Percentiles rank a stretch among this genome's conserved stretches.
Conservation (phyloP, 2,797 vertebrate species). For the Cheirogaleus major region DNA sequence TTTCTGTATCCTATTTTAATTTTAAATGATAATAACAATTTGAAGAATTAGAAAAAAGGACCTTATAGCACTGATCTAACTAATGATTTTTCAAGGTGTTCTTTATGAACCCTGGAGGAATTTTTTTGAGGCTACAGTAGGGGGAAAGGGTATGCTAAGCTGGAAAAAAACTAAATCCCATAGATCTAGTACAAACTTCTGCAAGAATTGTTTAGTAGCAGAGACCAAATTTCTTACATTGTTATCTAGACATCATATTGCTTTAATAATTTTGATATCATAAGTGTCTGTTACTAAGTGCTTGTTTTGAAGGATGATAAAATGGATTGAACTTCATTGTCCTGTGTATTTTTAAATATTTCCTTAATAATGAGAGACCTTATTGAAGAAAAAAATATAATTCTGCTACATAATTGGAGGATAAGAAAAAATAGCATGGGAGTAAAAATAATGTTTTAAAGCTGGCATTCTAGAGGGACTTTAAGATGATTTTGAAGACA, state of each 20-base stretch:
- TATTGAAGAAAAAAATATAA: background rate
- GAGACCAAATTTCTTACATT: background rate
- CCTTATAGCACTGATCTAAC: background rate
- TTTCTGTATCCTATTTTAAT: background rate
- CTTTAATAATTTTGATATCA: conserved; percentile 1
- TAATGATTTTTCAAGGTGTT: background rate
- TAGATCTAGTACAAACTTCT: background rate
- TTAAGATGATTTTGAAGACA: conserved; percentile 2
- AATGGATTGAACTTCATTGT: background rate
- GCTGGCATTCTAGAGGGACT: background rate
- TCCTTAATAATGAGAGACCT: background rate
- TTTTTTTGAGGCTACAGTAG: background rate
- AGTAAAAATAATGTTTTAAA: background rate
- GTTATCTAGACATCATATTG: background rate
- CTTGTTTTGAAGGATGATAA: background rate
- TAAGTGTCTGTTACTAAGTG: background rate
- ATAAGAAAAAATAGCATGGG: background rate
- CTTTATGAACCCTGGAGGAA: background rate
- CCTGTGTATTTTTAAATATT: background rate
- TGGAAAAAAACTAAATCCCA: background rate
- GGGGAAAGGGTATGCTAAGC: background rate
- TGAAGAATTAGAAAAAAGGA: background rate
- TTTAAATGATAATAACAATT: background rate
- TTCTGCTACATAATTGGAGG: background rate
- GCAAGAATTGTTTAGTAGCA: background rate